Evolutionary conservation across 2,888 invertebrate species (phyloP).

Genomic region (Cremastinae sp.): DNA sequence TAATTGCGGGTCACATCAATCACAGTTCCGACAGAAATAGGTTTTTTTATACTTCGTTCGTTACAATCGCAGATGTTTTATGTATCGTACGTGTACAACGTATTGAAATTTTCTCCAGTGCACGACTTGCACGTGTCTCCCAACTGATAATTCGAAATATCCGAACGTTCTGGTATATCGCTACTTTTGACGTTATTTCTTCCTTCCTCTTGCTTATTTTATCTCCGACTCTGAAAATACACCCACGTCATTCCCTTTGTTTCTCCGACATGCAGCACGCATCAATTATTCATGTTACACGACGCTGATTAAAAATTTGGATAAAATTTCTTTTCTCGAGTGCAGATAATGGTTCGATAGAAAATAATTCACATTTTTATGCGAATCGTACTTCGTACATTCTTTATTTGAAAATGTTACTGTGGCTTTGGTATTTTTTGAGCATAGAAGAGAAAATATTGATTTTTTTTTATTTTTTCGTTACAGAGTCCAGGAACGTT

Average conservation of each 20-base stretch:
- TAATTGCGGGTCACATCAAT: too few relatives aligned
- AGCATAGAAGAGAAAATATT: neutral
- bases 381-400: neutral
- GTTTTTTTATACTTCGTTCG: constrained; percentile 7
- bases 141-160: constrained; percentile 50
- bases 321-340: too few relatives aligned
- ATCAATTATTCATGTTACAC: constrained; percentile 9
- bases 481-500: constrained; percentile 79
- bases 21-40: constrained; percentile 29
- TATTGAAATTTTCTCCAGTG: constrained; percentile 25
- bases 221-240: constrained; percentile 55
- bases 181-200: constrained; percentile 9
- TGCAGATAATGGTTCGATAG: too few relatives aligned
- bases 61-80: constrained; percentile 1
- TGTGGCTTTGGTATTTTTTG: too few relatives aligned
- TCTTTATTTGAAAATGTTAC: neutral
- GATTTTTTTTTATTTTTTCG: constrained; percentile 28
- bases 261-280: constrained; percentile 30
- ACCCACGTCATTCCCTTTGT: constrained; percentile 70
- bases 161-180: neutral
- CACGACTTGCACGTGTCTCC: constrained; percentile 46
- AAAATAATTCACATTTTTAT: neutral
- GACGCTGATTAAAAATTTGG: too few relatives aligned
- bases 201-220: constrained; percentile 6
- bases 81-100: neutral